Evolutionary conservation across 2,113 vertebrate species (phyloP).

Genomic region (Ovis aries): DNA sequence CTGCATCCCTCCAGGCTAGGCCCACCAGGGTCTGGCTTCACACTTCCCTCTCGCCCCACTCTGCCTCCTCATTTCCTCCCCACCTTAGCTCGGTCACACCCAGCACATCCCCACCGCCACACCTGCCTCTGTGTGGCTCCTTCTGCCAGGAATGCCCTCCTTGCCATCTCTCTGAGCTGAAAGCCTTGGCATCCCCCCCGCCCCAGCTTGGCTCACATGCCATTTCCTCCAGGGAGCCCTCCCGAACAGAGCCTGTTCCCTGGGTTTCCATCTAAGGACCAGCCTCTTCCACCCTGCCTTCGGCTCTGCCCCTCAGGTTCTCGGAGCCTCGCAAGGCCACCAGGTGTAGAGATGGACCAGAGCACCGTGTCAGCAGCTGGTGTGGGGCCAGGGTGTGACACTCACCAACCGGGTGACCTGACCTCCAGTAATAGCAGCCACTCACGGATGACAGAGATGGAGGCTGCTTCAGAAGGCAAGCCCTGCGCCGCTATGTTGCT

Average conservation of each 20-base stretch:
- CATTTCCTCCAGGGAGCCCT: background rate
- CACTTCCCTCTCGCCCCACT: accelerated
- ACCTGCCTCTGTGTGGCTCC: background rate
- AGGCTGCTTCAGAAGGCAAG: background rate
- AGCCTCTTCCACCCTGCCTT: background rate
- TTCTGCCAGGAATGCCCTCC: background rate
- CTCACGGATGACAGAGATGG: background rate
- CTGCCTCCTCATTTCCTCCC: background rate
- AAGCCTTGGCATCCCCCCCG: background rate
- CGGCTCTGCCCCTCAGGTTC: background rate
- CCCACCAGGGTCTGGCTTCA: background rate
- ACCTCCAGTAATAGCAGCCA: no score
- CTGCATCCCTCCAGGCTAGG: accelerated
- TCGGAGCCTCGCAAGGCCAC: accelerated
- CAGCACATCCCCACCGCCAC: background rate
- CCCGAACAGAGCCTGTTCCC: background rate
- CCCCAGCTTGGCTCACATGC: background rate
- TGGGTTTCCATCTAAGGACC: background rate
- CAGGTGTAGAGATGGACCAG: background rate
- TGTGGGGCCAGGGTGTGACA: background rate
- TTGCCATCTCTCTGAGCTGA: background rate
- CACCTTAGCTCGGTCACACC: accelerated
- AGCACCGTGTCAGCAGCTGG: accelerated
- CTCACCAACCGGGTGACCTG: accelerated
- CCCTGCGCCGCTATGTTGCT: accelerated